Evolutionary conservation across 2,888 invertebrate genomes (phyloP), one percentile per base, ranked within the genome.

Genomic region (Heliothis peltigera): DNA sequence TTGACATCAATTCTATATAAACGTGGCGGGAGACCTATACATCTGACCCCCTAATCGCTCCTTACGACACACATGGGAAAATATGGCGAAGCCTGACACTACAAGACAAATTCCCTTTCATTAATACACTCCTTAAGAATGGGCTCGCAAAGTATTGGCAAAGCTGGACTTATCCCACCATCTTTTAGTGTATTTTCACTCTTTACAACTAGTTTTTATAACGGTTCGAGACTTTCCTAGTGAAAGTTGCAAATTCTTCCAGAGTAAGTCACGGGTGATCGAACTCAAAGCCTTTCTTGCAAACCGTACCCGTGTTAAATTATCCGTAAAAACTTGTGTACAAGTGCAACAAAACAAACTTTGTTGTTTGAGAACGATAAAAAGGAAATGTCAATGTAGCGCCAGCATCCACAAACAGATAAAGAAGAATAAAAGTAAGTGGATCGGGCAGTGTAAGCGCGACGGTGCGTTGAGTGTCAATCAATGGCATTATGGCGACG

Each of bases 41-140:
- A 65, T 65, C 18, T 48, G 73, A 65, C 65, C 47, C 66, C 67
- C 35, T 65, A 72, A 67, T 67, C 66, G 28, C 66, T 54, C 39
- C 35, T 43, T 12, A 48, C 25, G 25, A 48, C 66, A 49, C 35
- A 65, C 73, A 43, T 39, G 35, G 43, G 35, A 19, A 25, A 39
- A 44, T 10, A 48, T 39, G 35, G 54, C 21, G 43, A 5, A 8
- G 12, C 12, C 15, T 32, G 10, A 12, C 3, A 21, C 32, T 22
- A 18, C 19, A 1, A 64, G 35, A 39, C 8, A 66, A 48, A 72
- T 22, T 35, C 21, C 6, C 42, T 21, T 52, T 72, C 66, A 65
- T 72, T 67, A 21, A 43, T 64, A 53, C 12, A 15, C 39, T 4
- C n/a, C n/a, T 3, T 72, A 21, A 43, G 18, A 43, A 58, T 51